Base-by-base conservation (phyloP, 2,888 invertebrate genomes). In the Lasioglossum villosulum region DNA sequence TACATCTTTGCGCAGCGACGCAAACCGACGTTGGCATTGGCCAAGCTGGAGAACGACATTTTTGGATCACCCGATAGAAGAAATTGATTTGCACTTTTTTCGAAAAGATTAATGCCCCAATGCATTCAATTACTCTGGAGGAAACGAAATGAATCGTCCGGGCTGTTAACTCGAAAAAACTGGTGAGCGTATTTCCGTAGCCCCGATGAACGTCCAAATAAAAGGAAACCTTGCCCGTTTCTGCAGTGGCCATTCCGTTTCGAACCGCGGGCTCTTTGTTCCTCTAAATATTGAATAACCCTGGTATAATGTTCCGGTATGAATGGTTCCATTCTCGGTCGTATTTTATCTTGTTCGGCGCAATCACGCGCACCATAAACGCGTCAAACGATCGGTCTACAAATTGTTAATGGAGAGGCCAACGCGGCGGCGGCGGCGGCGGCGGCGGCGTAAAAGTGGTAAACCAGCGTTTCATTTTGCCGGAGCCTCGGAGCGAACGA, bases 321-420 rank as follows among this genome's bases (percentile, higher is more conserved):
- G 63, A 63, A 63, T 63, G 16, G 30, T 27, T 59, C 59, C 59
- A 59, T 59, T 59, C 59, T 59, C 59, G 27, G 16, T 14, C 30
- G 16, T 63, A 63, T 30, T 63, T 63, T 30, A 63, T 63, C 63
- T 30, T 14, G 63, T 63, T 16, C 16, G 0, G 63, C 6, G 30
- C 30, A 63, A 63, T 63, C 63, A 63, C 27, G 63, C 14, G 63
- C 30, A 30, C 63, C 30, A 63, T 63, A 63, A 63, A 63, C 63
- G 63, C 30, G 30, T 63, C 63, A 30, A 63, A 30, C 63, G 63
- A 27, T 59, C 59, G 59, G 63, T 30, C 30, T 30, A 16, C 63
- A 63, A 63, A 63, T 63, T 63, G 30, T 63, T 63, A 63, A 63
- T 30, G 52, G 52, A 52, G 23, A 52, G 52, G 52, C n/a, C 52